Evolutionary conservation across 2,797 vertebrate genomes (phyloP).

Genomic region (Pipistrellus pipistrellus): DNA sequence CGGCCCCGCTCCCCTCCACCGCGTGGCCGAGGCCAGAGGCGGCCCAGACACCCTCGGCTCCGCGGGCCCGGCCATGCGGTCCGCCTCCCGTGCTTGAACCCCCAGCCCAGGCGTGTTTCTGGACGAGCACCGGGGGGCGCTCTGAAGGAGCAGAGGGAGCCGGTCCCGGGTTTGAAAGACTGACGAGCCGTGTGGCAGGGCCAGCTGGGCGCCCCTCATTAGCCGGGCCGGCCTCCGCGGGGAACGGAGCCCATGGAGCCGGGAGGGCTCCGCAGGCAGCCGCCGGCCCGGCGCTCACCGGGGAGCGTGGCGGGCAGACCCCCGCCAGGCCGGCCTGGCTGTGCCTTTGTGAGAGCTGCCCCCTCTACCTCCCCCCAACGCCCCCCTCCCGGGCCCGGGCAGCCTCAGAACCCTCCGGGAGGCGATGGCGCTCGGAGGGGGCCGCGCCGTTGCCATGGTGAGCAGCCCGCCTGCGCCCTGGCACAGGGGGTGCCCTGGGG

Average conservation of each 20-base stretch:
- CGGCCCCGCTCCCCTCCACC: fast-evolving
- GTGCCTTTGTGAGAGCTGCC: conserved; percentile 71
- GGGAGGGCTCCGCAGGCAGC: conserved; percentile 83
- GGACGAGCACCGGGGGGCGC: no score
- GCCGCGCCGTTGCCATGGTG: conserved; percentile 82
- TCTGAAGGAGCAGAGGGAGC: no score
- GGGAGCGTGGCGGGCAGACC: conserved; percentile 81
- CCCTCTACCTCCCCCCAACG: no score
- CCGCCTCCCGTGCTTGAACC: no score
- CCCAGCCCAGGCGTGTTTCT: no score
- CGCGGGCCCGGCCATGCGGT: background rate
- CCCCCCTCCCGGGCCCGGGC: background rate
- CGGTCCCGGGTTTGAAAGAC: no score
- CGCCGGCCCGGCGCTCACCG: conserved; percentile 76
- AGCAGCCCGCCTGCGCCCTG: conserved; percentile 65
- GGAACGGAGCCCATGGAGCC: conserved; percentile 85
- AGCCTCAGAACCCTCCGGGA: conserved; percentile 56
- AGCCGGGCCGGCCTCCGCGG: conserved; percentile 82
- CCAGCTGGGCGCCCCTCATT: conserved; percentile 88
- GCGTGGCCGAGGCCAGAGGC: fast-evolving
- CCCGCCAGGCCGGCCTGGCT: conserved; percentile 59
- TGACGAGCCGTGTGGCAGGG: background rate
- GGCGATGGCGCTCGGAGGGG: conserved; percentile 63
- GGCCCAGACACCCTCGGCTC: background rate
- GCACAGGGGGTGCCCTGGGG: background rate